A percentile compares a stretch with the other conserved stretches of the same genome.
These are phyloP conservation scores for Amiota minor DNA, from an alignment of 2,888 invertebrate genomes.

Conservation along the genomic window DNA sequence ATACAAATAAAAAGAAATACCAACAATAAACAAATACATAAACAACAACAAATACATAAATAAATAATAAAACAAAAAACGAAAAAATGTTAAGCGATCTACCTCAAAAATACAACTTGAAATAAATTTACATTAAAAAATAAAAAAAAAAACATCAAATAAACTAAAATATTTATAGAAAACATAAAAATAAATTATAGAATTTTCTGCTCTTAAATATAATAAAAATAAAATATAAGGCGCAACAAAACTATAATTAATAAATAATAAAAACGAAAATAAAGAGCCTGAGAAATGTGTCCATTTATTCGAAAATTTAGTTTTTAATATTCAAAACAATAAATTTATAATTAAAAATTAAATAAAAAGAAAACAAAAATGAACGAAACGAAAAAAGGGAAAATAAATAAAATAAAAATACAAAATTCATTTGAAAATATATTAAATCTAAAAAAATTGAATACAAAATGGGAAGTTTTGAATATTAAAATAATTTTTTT, in stretches of 20 bases:
- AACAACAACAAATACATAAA: conserved; percentile 30
- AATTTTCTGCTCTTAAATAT: conserved; percentile 35
- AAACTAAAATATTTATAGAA: neutral
- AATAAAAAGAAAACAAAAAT: conserved; percentile 38
- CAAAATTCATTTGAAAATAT: neutral
- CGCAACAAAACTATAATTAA: conserved; percentile 10
- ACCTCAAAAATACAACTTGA: conserved; percentile 56
- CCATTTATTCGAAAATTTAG: conserved; percentile 50
- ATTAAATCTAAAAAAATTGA: neutral
- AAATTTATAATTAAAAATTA: conserved; percentile 35
- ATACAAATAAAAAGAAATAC: conserved; percentile 32
- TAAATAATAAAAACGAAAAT: conserved; percentile 40
- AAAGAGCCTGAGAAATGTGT: conserved; percentile 63
- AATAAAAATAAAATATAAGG: conserved; percentile 1
- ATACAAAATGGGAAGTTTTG: neutral
- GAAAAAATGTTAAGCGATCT: conserved; percentile 52
- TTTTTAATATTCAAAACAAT: conserved; percentile 37
- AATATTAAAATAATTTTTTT: conserved; percentile 1
- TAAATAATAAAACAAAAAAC: conserved; percentile 34
- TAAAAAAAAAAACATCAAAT: conserved; percentile 27
- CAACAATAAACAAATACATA: conserved; percentile 25
- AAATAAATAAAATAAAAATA: conserved; percentile 35
- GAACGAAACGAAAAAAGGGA: conserved; percentile 35
- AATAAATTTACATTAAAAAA: conserved; percentile 27
- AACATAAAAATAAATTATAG: conserved; percentile 5